Percentiles rank a stretch among this genome's conserved stretches.
Conservation (phyloP, 2,797 vertebrate species). For the Picus viridis region DNA sequence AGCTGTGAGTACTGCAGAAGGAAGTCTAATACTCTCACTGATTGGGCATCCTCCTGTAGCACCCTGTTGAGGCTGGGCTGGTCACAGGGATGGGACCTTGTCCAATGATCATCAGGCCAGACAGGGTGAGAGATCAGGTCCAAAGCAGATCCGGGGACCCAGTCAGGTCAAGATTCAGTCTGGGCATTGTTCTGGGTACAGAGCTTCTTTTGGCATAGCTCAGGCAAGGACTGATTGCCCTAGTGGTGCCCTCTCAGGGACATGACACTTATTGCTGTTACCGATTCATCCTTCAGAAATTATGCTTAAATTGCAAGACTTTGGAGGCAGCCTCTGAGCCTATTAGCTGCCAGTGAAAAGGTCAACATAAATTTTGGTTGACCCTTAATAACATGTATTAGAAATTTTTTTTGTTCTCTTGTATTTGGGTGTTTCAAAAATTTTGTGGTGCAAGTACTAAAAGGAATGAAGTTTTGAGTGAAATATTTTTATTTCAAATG, state of each 20-base stretch:
- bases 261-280: background rate
- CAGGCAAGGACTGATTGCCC: background rate
- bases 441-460: background rate
- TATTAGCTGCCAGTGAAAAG: background rate
- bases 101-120: accelerated
- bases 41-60: background rate
- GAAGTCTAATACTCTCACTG: accelerated
- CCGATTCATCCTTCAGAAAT: background rate
- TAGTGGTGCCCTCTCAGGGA: background rate
- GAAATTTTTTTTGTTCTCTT: background rate
- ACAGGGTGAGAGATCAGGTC: background rate
- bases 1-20: background rate
- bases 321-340: background rate
- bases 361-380: background rate
- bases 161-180: background rate
- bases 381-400: background rate
- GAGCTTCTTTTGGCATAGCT: background rate
- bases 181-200: accelerated
- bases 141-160: too few species aligned
- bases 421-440: background rate
- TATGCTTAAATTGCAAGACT: background rate
- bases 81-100: background rate
- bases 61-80: accelerated
- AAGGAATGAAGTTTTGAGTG: background rate
- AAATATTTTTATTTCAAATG: background rate